Evolutionary conservation across 2,888 invertebrate species (phyloP).

Genomic region (Heteropelma amictum): DNA sequence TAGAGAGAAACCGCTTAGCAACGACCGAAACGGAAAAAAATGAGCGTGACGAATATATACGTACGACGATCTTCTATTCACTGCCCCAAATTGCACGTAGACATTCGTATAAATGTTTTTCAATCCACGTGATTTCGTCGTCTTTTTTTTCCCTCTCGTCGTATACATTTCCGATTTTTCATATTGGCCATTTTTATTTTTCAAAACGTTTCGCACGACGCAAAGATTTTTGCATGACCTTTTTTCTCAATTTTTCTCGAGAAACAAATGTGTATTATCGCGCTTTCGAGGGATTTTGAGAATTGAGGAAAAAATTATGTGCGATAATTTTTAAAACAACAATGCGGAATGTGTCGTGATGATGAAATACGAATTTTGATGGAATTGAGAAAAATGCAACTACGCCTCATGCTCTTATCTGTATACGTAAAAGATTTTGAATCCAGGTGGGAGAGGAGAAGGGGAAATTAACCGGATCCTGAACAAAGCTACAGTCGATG

Average conservation of each 20-base stretch:
- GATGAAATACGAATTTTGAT: too few species aligned
- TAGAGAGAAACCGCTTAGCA: slow-evolving; percentile 50
- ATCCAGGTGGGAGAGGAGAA: not conserved
- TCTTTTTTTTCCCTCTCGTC: too few species aligned
- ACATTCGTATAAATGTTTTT: not conserved
- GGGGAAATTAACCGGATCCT: slow-evolving; percentile 6
- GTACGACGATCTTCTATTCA: not conserved
- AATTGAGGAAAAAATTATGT: too few species aligned
- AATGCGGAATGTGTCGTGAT: too few species aligned
- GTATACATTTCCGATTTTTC: not conserved
- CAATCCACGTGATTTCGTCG: too few species aligned
- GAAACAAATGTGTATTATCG: too few species aligned
- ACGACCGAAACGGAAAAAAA: slow-evolving; percentile 30
- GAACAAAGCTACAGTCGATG: slow-evolving; percentile 5
- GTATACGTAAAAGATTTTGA: not conserved
- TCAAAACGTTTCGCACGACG: too few species aligned
- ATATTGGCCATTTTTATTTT: not conserved
- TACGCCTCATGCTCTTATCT: too few species aligned
- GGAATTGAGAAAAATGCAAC: not conserved
- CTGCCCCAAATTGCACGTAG: not conserved
- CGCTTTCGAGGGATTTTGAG: too few species aligned
- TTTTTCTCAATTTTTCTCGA: too few species aligned
- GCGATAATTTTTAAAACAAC: too few species aligned
- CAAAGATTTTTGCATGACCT: too few species aligned
- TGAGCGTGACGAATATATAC: slow-evolving; percentile 13